phyloP scores from a whole-genome alignment of 2,888 invertebrate genomes.

The Mesoligia furuncula region DNA sequence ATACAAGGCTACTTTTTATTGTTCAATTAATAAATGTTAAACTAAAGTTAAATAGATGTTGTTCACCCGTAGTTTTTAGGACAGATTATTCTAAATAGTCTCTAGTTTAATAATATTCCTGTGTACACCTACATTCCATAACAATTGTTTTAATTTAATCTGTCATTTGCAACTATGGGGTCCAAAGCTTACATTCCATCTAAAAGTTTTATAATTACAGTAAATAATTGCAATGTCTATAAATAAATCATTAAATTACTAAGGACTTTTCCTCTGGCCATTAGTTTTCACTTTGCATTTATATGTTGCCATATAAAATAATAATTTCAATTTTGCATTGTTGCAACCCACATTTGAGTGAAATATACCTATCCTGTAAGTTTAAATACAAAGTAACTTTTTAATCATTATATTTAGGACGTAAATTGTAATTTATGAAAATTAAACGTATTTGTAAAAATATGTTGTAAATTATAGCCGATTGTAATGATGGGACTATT shows the following conservation, averaged over 20 bases:
- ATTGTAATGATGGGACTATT: slow-evolving; percentile 72
- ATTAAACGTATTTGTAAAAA: slow-evolving; percentile 68
- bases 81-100: slow-evolving; percentile 59
- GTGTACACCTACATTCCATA: slow-evolving; percentile 13
- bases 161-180: slow-evolving; percentile 56
- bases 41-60: slow-evolving; percentile 42
- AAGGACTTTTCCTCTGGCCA: slow-evolving; percentile 28
- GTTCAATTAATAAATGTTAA: slow-evolving; percentile 29
- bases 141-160: slow-evolving; percentile 51
- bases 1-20: slow-evolving; percentile 3
- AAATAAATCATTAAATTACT: slow-evolving; percentile 1
- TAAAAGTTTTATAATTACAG: neutral
- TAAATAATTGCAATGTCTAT: slow-evolving; percentile 11
- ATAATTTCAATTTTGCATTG: slow-evolving; percentile 38
- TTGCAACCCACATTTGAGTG: slow-evolving; percentile 40
- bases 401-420: slow-evolving; percentile 61
- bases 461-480: slow-evolving; percentile 74
- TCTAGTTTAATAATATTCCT: slow-evolving; percentile 21
- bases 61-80: slow-evolving; percentile 45
- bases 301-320: slow-evolving; percentile 68
- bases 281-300: slow-evolving; percentile 62
- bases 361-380: slow-evolving; percentile 54
- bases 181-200: slow-evolving; percentile 36
- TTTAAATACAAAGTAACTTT: slow-evolving; percentile 58
- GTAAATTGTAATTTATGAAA: slow-evolving; percentile 72